Evolutionary conservation across 2,888 invertebrate genomes (phyloP).

Genomic region (Strigamia transsilvanica): DNA sequence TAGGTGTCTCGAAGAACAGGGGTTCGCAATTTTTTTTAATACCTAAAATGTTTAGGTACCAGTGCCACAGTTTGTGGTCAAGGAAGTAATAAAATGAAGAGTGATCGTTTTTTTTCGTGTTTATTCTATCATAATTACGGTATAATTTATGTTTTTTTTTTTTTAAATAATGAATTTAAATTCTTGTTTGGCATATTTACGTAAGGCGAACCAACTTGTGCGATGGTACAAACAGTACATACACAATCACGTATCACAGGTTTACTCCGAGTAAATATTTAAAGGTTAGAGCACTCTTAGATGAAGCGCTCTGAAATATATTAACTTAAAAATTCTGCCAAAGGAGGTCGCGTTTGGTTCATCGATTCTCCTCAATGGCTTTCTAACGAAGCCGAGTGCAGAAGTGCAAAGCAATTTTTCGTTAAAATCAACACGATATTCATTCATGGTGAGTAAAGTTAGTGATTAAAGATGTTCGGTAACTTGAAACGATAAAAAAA

Average conservation of each 20-base stretch:
- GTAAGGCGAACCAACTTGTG: too few species aligned
- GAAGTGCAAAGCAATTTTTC: neutral
- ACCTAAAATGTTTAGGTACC: too few species aligned
- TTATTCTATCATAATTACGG: too few species aligned
- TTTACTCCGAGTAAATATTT: neutral
- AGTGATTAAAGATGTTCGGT: neutral
- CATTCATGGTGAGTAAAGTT: constrained; percentile 18
- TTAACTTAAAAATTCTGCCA: constrained; percentile 1
- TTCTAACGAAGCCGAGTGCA: neutral
- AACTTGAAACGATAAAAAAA: neutral
- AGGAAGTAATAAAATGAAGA: too few species aligned
- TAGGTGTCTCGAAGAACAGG: neutral
- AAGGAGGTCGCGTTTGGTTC: neutral
- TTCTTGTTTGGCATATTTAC: too few species aligned
- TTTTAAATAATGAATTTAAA: too few species aligned
- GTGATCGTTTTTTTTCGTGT: too few species aligned
- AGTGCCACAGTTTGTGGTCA: too few species aligned
- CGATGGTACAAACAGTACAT: too few species aligned
- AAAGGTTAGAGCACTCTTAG: constrained; percentile 1
- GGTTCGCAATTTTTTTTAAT: too few species aligned
- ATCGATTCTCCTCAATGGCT: constrained; percentile 6
- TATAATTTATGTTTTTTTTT: too few species aligned
- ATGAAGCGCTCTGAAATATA: neutral
- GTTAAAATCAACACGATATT: neutral
- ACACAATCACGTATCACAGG: too few species aligned